A percentile compares a stretch with the other conserved stretches of the same genome.
Evolutionary conservation across 2,888 invertebrate genomes (phyloP).

Genomic region (Amaurobius ferox): DNA sequence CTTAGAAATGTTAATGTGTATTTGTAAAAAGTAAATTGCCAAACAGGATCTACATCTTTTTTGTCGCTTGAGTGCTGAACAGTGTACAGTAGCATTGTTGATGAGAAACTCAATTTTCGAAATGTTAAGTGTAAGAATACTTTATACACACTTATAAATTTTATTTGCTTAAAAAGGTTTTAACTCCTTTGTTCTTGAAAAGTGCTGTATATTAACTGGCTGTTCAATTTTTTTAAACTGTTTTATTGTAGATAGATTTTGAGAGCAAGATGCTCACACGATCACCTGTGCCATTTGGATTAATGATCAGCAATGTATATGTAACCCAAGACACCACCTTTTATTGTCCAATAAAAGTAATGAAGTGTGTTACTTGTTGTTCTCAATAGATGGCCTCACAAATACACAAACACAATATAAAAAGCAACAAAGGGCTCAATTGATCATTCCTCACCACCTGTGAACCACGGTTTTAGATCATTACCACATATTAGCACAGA

Average conservation of each 20-base stretch:
- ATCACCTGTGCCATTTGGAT: slow-evolving; percentile 71
- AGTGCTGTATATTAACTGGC: slow-evolving; percentile 55
- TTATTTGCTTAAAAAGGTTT: slow-evolving; percentile 64
- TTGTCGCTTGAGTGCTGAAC: slow-evolving; percentile 24
- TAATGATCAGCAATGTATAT: slow-evolving; percentile 70
- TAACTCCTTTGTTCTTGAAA: slow-evolving; percentile 55
- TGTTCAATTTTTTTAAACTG: slow-evolving; percentile 64
- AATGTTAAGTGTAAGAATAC: slow-evolving; percentile 69
- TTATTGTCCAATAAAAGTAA: slow-evolving; percentile 73
- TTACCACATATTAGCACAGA: no score
- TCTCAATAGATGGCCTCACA: neutral
- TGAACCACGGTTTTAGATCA: no score
- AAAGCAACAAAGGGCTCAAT: no score
- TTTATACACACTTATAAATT: slow-evolving; percentile 54
- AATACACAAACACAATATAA: no score
- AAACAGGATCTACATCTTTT: slow-evolving; percentile 21
- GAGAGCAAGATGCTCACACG: slow-evolving; percentile 67
- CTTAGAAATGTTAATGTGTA: no score
- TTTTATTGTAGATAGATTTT: slow-evolving; percentile 68
- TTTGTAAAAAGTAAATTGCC: no score
- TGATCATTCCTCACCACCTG: no score
- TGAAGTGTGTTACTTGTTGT: slow-evolving; percentile 63
- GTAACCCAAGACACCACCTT: slow-evolving; percentile 71
- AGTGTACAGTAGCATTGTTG: slow-evolving; percentile 69
- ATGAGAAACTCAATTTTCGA: slow-evolving; percentile 61